A percentile compares a stretch with the other conserved stretches of the same genome.
phyloP scores from a whole-genome alignment of 1,140 invertebrate genomes.

The Aphidius ervi region DNA sequence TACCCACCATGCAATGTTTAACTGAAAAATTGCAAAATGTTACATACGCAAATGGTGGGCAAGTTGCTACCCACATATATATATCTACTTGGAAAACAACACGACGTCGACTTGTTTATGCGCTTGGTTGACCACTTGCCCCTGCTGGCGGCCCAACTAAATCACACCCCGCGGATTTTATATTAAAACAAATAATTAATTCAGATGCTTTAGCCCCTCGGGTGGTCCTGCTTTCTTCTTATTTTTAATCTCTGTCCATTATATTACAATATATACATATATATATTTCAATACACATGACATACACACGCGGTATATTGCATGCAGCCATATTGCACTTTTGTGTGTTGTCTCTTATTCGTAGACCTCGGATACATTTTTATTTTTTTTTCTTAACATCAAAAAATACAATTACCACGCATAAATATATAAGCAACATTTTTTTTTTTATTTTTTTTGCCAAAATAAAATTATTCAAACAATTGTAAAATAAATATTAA shows the following conservation, averaged over 20 bases:
- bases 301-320: no score
- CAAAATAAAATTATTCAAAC: no score
- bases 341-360: not conserved
- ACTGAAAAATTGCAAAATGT: no score
- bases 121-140: conserved; percentile 35
- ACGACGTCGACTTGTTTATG: conserved; percentile 46
- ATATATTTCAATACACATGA: not conserved
- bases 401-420: no score
- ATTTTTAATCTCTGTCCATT: conserved; percentile 5
- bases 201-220: conserved; percentile 43
- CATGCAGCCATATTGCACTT: not conserved
- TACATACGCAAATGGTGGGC: conserved; percentile 3
- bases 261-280: conserved; percentile 10
- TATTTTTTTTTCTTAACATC: not conserved
- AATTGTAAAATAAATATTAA: no score
- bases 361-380: not conserved
- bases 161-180: conserved; percentile 51
- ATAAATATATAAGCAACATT: no score
- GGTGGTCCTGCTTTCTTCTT: conserved; percentile 37
- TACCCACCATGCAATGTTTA: no score
- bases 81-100: conserved; percentile 31
- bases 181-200: conserved; percentile 56
- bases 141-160: conserved; percentile 42
- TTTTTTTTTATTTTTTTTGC: no score
- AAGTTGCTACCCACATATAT: conserved; percentile 31